A percentile compares a stretch with the other conserved stretches of the same genome.
phyloP scores from a whole-genome alignment of 2,888 invertebrate genomes.

The Lysandra bellargus region DNA sequence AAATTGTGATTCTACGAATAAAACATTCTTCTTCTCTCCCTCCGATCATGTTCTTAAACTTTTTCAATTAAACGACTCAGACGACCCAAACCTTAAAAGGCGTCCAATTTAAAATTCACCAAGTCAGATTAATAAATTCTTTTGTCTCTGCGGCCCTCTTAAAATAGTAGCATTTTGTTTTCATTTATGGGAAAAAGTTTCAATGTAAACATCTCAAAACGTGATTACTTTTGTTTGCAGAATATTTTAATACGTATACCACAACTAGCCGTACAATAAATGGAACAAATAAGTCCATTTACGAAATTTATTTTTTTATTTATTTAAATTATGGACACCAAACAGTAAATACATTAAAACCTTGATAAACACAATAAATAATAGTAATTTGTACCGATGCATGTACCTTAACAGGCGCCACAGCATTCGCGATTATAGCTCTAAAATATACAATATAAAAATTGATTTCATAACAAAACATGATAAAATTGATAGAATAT shows the following conservation, averaged over 20 bases:
- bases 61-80: conserved; percentile 25
- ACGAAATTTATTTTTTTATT: too few relatives aligned
- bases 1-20: conserved; percentile 15
- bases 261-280: too few relatives aligned
- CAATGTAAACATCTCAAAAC: not conserved
- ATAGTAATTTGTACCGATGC: too few relatives aligned
- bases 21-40: not conserved
- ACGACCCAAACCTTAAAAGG: conserved; percentile 16
- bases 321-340: too few relatives aligned
- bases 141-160: conserved; percentile 22
- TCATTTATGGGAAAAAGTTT: conserved; percentile 5
- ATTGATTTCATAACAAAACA: too few relatives aligned
- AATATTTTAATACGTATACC: not conserved
- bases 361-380: too few relatives aligned
- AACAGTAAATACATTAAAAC: too few relatives aligned
- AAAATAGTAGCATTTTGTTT: conserved; percentile 1
- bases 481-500: too few relatives aligned
- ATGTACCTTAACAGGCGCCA: too few relatives aligned
- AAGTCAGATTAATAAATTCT: conserved; percentile 27
- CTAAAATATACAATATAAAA: too few relatives aligned
- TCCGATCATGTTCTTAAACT: conserved; percentile 23
- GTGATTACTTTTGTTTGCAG: not conserved
- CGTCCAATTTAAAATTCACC: conserved; percentile 25
- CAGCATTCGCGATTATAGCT: too few relatives aligned
- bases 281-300: too few relatives aligned